Evolutionary conservation across 2,797 vertebrate species (phyloP).

Genomic region (Catostomus latipinnis): DNA sequence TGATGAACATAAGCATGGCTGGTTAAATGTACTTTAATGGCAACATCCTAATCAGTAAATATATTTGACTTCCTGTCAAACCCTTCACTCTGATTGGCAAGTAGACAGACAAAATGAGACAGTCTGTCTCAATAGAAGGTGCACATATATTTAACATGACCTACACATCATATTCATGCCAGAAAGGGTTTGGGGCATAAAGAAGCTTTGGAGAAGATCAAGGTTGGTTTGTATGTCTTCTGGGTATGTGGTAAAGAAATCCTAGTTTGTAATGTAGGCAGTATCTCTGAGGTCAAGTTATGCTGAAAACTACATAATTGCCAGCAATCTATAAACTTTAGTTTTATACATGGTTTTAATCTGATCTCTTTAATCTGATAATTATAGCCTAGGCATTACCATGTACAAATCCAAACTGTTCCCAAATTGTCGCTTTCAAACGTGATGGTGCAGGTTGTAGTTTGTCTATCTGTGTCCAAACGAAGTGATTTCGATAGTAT

Average conservation of each 20-base stretch:
- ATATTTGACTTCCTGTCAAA: conserved; percentile 47
- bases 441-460: too few species aligned
- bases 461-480: too few species aligned
- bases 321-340: too few species aligned
- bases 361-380: too few species aligned
- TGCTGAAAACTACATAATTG: too few species aligned
- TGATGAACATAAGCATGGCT: background rate
- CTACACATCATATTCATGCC: conserved; percentile 5
- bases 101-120: conserved; percentile 4
- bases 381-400: too few species aligned
- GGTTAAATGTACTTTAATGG: background rate
- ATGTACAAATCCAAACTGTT: too few species aligned
- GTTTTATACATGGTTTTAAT: too few species aligned
- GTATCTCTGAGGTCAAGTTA: too few species aligned
- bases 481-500: too few species aligned
- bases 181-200: background rate
- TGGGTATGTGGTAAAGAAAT: background rate
- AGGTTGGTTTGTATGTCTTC: background rate
- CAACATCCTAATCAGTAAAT: conserved; percentile 24
- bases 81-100: conserved; percentile 44
- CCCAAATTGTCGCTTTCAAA: too few species aligned
- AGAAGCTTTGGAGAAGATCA: background rate
- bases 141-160: conserved; percentile 41
- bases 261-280: too few species aligned
- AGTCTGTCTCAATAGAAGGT: background rate